A percentile compares a stretch with the other conserved stretches of the same genome.
Evolutionary conservation across 2,888 invertebrate species (phyloP).

Genomic region (Microctonus hyperodae): DNA sequence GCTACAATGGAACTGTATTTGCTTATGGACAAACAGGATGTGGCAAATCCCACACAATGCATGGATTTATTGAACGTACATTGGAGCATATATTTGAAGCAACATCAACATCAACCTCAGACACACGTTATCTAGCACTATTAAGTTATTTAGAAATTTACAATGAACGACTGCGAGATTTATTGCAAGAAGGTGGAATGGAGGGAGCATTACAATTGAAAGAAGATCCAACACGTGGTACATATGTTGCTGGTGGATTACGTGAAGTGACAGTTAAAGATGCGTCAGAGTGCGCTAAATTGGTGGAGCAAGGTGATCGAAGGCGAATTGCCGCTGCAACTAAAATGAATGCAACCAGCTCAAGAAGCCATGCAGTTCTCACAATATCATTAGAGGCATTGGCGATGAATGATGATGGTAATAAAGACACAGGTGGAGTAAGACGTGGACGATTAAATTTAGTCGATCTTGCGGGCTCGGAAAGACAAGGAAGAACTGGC

Average conservation of each 20-base stretch:
- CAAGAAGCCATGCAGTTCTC: slow-evolving; percentile 88
- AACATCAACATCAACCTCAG: slow-evolving; percentile 73
- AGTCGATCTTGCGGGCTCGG: slow-evolving; percentile 89
- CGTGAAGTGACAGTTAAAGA: slow-evolving; percentile 71
- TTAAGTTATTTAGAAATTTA: slow-evolving; percentile 86
- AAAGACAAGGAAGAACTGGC: slow-evolving; percentile 84
- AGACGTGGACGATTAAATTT: slow-evolving; percentile 81
- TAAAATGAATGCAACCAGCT: slow-evolving; percentile 87
- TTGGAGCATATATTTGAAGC: slow-evolving; percentile 91
- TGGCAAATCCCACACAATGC: slow-evolving; percentile 92
- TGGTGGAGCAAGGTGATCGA: slow-evolving; percentile 79
- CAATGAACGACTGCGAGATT: slow-evolving; percentile 80
- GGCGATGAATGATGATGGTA: slow-evolving; percentile 63
- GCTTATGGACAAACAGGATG: slow-evolving; percentile 94
- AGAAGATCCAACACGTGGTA: slow-evolving; percentile 67
- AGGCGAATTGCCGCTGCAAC: slow-evolving; percentile 86
- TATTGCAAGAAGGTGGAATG: slow-evolving; percentile 68
- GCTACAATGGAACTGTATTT: slow-evolving; percentile 92
- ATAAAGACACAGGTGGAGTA: slow-evolving; percentile 64
- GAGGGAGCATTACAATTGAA: slow-evolving; percentile 69
- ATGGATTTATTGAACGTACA: slow-evolving; percentile 81
- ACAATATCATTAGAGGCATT: slow-evolving; percentile 85
- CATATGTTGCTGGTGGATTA: slow-evolving; percentile 69
- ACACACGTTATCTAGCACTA: slow-evolving; percentile 76
- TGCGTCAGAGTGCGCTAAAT: slow-evolving; percentile 76